Base-by-base conservation (phyloP, 2,888 invertebrate genomes). In the Lithophane semibrunnea region DNA sequence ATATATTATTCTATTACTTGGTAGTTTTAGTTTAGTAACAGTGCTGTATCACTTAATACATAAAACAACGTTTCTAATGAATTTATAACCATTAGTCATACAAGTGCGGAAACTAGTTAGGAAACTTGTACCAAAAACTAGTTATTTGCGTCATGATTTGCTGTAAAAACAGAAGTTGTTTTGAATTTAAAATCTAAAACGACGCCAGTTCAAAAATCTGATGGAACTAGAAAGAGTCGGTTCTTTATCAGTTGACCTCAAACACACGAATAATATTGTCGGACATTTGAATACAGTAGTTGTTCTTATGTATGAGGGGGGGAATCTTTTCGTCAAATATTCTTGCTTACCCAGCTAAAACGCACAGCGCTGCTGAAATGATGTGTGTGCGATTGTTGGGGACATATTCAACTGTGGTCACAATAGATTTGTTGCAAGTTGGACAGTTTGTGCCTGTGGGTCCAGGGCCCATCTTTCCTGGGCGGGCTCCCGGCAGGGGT, bases 341-440 rank as follows among this genome's bases (percentile, higher is more conserved):
- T 56, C 10, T 52, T 58, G 29, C 95, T 92, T 88, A 96, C 96
- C 95, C 94, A 75, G 96, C 95, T 80, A 96, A 79, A 82, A 96
- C 90, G 86, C 96, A 96, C 68, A 96, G 94, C 49, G 94, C 96
- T 37, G 96, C 96, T 29, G 96, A 95, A 44, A 95, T 90, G 44
- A 96, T 96, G 84, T 96, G 96, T 16, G 96, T 96, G 58, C 95
- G 92, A 83, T 95, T 96, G 84, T 95, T 96, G 0, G 96, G 92
- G n/a, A 94, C 95, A 78, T 94, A 96, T 79, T 96, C 94, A 7
- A 96, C 95, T 82, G 92, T 91, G 37, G 96, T 95, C 18, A 96
- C 95, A 71, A 96, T 93, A 16, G 92, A 92, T 85, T 94, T 95
- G 87, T 94, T 93, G 91, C 96, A 96, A 21, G 92, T 93, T 0